Evolutionary conservation across 2,113 vertebrate genomes (phyloP).

Genomic region (Notothenia rossii): DNA sequence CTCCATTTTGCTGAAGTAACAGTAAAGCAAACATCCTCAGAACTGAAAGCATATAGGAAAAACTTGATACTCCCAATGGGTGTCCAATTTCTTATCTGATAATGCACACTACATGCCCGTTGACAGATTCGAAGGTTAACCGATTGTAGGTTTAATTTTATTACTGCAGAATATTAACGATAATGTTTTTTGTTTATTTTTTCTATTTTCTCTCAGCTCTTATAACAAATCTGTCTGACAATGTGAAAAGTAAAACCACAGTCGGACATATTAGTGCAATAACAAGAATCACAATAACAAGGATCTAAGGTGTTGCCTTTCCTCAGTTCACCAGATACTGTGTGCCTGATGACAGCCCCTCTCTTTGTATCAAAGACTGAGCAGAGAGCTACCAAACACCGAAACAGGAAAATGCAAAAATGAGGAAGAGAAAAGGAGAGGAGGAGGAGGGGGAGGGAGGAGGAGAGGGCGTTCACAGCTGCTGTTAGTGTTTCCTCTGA

Average conservation of each 20-base stretch:
- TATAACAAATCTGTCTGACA: background rate
- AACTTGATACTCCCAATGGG: too few species aligned
- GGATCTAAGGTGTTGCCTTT: conserved; percentile 50
- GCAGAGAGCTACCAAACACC: conserved; percentile 56
- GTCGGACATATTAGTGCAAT: conserved; percentile 3
- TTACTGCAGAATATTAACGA: background rate
- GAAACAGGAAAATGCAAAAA: conserved; percentile 81
- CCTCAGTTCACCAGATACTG: conserved; percentile 44
- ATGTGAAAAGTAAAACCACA: background rate
- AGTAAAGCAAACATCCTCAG: too few species aligned
- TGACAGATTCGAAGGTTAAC: background rate
- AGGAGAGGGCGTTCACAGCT: conserved; percentile 71
- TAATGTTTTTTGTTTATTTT: background rate
- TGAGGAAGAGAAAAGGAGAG: conserved; percentile 65
- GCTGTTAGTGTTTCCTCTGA: conserved; percentile 81
- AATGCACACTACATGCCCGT: too few species aligned
- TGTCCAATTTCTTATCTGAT: too few species aligned
- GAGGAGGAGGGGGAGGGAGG: conserved; percentile 38
- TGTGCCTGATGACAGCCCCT: conserved; percentile 48
- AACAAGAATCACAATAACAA: conserved; percentile 43
- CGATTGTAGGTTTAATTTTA: background rate
- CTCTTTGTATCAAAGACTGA: conserved; percentile 52
- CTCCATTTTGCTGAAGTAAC: background rate
- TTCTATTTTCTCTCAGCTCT: background rate
- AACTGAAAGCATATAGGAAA: too few species aligned